Evolutionary conservation across 2,888 invertebrate species (phyloP).

Genomic region (Thalpophila matura): DNA sequence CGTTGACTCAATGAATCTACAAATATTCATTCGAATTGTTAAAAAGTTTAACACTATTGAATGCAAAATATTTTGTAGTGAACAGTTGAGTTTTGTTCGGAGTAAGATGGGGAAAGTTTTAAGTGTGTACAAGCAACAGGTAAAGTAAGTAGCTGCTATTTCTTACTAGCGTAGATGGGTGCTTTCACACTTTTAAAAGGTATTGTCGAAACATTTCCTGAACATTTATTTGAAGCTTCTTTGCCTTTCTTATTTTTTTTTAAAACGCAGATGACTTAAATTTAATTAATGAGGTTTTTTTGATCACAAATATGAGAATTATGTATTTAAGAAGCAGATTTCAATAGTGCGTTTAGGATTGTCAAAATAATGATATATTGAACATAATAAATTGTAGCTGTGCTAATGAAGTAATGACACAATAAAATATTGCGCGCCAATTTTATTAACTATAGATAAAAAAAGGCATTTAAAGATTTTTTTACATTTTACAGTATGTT

Average conservation of each 20-base stretch:
- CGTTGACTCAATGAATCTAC: constrained; percentile 90
- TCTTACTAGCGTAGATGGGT: constrained; percentile 45
- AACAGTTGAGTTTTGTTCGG: constrained; percentile 51
- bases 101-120: constrained; percentile 59
- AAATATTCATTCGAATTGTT: constrained; percentile 79
- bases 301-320: not conserved
- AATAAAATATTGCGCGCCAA: not conserved
- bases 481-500: not conserved
- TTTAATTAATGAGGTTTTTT: not conserved
- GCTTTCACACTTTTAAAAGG: constrained; percentile 36
- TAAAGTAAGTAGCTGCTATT: constrained; percentile 54
- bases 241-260: not conserved
- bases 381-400: not conserved
- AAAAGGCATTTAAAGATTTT: not conserved
- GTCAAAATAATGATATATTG: not conserved
- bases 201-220: constrained; percentile 26
- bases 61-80: constrained; percentile 55
- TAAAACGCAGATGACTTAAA: not conserved
- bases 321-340: not conserved
- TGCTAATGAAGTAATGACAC: too few relatives aligned
- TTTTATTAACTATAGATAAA: not conserved
- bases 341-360: not conserved
- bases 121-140: constrained; percentile 67
- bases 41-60: constrained; percentile 59
- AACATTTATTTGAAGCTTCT: constrained; percentile 2